phyloP scores from a whole-genome alignment of 2,113 vertebrate genomes.

The Chaetops frenatus region DNA sequence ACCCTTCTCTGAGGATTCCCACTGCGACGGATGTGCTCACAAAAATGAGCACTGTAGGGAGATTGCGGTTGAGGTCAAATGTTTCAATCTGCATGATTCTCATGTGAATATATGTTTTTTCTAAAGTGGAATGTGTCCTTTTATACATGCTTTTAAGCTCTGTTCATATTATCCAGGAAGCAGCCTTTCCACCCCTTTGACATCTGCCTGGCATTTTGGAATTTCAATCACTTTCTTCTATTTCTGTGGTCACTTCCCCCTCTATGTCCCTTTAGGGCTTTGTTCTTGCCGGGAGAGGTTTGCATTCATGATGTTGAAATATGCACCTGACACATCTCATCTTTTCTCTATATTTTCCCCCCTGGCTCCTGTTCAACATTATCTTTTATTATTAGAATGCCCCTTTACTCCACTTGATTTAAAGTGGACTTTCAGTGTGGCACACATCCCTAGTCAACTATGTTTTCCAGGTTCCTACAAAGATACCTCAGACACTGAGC shows the following conservation, averaged over 20 bases:
- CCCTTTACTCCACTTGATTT: not conserved
- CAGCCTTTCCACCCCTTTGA: not conserved
- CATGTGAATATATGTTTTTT: not conserved
- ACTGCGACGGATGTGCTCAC: not conserved
- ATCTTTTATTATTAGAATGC: not conserved
- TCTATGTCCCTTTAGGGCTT: not conserved
- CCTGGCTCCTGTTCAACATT: not conserved
- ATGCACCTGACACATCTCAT: not conserved
- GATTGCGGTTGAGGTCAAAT: not conserved
- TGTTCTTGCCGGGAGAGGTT: not conserved
- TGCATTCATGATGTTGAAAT: not conserved
- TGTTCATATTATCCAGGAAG: not conserved
- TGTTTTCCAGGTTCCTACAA: not conserved
- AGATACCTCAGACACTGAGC: not conserved
- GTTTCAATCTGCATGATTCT: not conserved
- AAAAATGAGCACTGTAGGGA: not conserved
- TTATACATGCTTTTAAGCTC: not conserved
- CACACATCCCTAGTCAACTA: not conserved
- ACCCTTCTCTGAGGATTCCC: rapidly evolving
- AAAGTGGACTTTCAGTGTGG: not conserved
- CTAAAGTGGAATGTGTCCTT: not conserved
- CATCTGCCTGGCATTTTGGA: not conserved
- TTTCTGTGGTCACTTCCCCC: not conserved
- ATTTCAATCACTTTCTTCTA: not conserved
- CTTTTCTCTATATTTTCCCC: not conserved